phyloP scores from a whole-genome alignment of 2,797 vertebrate genomes.

The Smutsia temminckii region DNA sequence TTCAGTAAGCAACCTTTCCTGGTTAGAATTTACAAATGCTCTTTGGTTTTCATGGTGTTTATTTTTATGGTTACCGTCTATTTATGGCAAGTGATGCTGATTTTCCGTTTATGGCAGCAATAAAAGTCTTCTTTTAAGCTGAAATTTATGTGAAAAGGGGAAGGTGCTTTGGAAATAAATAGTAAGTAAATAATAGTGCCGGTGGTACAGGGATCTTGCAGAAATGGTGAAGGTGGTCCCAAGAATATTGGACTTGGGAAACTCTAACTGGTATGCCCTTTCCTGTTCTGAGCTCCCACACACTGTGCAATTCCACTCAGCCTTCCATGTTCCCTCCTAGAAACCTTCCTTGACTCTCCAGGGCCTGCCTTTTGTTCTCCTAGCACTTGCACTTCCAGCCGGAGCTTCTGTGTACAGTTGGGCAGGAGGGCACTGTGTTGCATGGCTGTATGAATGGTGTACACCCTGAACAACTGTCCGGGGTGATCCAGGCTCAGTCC shows the following conservation, averaged over 20 bases:
- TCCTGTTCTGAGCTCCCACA: neutral
- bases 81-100: constrained; percentile 72
- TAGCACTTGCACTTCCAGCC: neutral
- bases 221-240: neutral
- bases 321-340: neutral
- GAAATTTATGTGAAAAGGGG: constrained; percentile 74
- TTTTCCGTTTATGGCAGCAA: constrained; percentile 72
- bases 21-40: constrained; percentile 16
- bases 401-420: neutral
- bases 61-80: constrained; percentile 71
- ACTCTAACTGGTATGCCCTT: neutral
- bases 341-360: neutral
- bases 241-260: neutral
- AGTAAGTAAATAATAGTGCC: constrained; percentile 60
- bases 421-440: fast-evolving
- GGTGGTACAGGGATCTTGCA: neutral
- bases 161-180: constrained; percentile 76
- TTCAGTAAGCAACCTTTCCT: neutral
- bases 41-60: constrained; percentile 54
- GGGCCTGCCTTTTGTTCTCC: neutral
- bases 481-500: neutral
- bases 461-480: neutral
- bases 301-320: neutral
- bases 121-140: constrained; percentile 77
- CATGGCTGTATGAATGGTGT: neutral